Evolutionary conservation across 2,888 invertebrate species (phyloP).

Genomic region (Drosophila dives): DNA sequence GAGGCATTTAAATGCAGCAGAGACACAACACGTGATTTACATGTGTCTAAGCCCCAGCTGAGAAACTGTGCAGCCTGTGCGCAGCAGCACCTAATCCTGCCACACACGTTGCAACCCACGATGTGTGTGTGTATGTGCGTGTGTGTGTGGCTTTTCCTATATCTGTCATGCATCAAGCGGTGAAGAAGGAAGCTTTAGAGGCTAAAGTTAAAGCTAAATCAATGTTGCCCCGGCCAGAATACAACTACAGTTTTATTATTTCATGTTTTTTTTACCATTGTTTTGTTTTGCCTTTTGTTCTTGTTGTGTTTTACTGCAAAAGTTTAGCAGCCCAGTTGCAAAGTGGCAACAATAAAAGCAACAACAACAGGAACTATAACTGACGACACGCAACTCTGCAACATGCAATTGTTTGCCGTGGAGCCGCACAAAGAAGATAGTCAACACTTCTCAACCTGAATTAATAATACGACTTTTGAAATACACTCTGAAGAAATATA

Average conservation of each 20-base stretch:
- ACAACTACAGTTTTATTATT: conserved; percentile 41
- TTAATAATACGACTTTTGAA: neutral
- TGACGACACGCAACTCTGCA: conserved; percentile 38
- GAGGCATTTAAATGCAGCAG: conserved; percentile 39
- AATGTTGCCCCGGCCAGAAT: conserved; percentile 23
- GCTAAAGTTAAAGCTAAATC: conserved; percentile 33
- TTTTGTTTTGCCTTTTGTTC: neutral
- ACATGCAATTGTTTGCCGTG: conserved; percentile 32
- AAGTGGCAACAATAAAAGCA: neutral
- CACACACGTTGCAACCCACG: conserved; percentile 13
- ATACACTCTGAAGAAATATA: conserved; percentile 2
- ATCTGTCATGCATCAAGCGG: conserved; percentile 23
- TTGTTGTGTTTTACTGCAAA: conserved; percentile 19
- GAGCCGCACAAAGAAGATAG: conserved; percentile 19
- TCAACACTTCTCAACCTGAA: neutral
- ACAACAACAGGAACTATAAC: conserved; percentile 12
- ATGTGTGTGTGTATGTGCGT: neutral
- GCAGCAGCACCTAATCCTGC: conserved; percentile 28
- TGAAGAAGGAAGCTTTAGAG: neutral
- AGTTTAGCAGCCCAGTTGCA: conserved; percentile 22
- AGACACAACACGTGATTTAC: conserved; percentile 58
- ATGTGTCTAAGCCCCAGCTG: conserved; percentile 48
- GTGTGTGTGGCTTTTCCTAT: neutral
- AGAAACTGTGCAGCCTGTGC: conserved; percentile 21
- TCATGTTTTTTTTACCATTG: neutral